These are phyloP conservation scores for Azemiops feae DNA, from an alignment of 2,113 vertebrate species.

Conservation along the genomic window DNA sequence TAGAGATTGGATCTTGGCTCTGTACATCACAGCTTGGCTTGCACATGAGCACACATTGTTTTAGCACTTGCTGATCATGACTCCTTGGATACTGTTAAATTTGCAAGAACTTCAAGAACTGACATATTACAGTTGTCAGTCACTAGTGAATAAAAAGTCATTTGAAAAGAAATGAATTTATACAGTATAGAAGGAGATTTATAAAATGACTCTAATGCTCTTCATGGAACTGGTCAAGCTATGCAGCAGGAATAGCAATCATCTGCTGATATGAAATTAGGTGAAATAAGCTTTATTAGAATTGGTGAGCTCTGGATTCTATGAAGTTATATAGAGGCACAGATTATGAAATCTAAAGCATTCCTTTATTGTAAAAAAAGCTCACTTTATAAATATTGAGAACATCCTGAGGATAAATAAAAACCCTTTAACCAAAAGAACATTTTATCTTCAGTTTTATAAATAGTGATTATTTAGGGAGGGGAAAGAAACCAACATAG, in stretches of 20 bases:
- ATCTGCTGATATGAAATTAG: background rate
- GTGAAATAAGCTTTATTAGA: background rate
- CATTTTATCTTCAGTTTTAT: background rate
- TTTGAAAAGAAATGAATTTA: background rate
- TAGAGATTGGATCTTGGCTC: background rate
- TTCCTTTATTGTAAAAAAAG: background rate
- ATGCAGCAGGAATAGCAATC: background rate
- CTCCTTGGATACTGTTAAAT: background rate
- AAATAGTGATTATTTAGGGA: background rate
- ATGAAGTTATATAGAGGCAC: background rate
- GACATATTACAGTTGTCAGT: background rate
- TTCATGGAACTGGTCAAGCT: background rate
- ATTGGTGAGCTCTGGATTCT: background rate
- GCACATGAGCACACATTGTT: background rate
- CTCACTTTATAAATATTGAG: background rate
- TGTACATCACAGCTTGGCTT: background rate
- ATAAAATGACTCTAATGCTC: background rate
- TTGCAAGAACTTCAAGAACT: background rate
- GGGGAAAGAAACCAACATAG: background rate
- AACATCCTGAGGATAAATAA: background rate
- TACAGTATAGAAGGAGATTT: background rate
- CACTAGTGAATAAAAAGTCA: background rate
- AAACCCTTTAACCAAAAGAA: background rate
- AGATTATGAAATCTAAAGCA: background rate
- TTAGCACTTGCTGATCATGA: background rate